These are phyloP conservation scores for Rhagium mordax DNA, from an alignment of 2,888 invertebrate species.

Conservation along the genomic window DNA sequence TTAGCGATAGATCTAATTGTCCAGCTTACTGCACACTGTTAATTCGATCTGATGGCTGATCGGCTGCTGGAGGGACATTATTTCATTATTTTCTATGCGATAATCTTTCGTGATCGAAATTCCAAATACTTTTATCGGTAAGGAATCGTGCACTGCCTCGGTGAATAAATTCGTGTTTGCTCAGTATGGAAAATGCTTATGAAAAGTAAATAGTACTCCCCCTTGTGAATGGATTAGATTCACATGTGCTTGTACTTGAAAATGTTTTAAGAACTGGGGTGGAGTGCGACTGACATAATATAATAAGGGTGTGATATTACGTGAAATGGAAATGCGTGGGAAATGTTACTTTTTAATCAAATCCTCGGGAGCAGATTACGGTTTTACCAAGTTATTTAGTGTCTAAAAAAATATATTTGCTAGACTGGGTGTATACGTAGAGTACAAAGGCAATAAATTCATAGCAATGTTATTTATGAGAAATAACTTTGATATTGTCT, in stretches of 20 bases:
- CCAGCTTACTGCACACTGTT: constrained; percentile 54
- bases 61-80: constrained; percentile 54
- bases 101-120: constrained; percentile 49
- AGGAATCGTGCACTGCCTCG: constrained; percentile 22
- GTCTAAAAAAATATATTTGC: too few relatives aligned
- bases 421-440: too few relatives aligned
- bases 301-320: background rate
- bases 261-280: constrained; percentile 1
- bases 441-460: too few relatives aligned
- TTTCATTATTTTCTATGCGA: constrained; percentile 57
- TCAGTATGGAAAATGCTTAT: constrained; percentile 25
- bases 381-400: too few relatives aligned
- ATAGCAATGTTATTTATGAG: too few relatives aligned
- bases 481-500: too few relatives aligned
- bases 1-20: constrained; percentile 57
- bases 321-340: background rate
- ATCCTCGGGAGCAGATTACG: too few relatives aligned
- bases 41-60: constrained; percentile 54
- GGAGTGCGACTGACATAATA: constrained; percentile 3
- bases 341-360: background rate
- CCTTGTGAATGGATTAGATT: constrained; percentile 17
- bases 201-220: constrained; percentile 18
- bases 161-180: constrained; percentile 15
- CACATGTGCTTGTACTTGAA: constrained; percentile 24
- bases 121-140: constrained; percentile 14